phyloP scores from a whole-genome alignment of 2,797 vertebrate species.

The Chelon labrosus region DNA sequence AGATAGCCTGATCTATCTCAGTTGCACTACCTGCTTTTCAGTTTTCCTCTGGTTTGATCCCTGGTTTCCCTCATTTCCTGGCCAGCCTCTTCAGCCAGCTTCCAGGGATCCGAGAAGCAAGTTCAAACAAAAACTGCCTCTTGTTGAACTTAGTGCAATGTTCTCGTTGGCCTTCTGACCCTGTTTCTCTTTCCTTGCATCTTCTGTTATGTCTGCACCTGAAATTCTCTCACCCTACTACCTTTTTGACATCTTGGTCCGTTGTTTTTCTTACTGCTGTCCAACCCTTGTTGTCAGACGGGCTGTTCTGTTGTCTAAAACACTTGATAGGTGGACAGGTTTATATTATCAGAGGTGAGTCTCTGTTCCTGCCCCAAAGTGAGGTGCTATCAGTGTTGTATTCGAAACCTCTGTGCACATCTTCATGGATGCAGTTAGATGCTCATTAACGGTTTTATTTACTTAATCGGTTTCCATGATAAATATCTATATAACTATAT shows the following conservation, averaged over 20 bases:
- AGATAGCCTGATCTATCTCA: constrained; percentile 19
- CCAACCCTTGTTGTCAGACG: constrained; percentile 98
- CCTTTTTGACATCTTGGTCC: constrained; percentile 92
- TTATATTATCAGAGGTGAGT: constrained; percentile 99
- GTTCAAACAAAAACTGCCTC: constrained; percentile 68
- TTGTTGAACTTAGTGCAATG: constrained; percentile 82
- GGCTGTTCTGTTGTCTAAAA: constrained; percentile 99
- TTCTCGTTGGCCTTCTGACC: constrained; percentile 88
- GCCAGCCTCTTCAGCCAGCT: constrained; percentile 40
- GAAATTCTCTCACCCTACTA: constrained; percentile 78
- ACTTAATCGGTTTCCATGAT: not conserved
- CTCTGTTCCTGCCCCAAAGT: constrained; percentile 55
- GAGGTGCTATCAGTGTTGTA: constrained; percentile 15
- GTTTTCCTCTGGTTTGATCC: constrained; percentile 78
- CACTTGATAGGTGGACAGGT: constrained; percentile 99
- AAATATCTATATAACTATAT: no score
- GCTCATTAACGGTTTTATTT: no score
- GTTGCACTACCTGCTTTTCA: constrained; percentile 31
- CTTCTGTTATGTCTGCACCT: constrained; percentile 65
- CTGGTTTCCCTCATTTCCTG: constrained; percentile 49
- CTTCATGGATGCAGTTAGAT: constrained; percentile 75
- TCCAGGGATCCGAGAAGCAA: constrained; percentile 58
- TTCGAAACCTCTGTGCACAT: constrained; percentile 16
- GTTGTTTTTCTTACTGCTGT: constrained; percentile 96
- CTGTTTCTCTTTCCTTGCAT: constrained; percentile 74